Evolutionary conservation across 2,113 vertebrate genomes (phyloP), one percentile per base, ranked within the genome.

Genomic region (Pungitius pungitius): DNA sequence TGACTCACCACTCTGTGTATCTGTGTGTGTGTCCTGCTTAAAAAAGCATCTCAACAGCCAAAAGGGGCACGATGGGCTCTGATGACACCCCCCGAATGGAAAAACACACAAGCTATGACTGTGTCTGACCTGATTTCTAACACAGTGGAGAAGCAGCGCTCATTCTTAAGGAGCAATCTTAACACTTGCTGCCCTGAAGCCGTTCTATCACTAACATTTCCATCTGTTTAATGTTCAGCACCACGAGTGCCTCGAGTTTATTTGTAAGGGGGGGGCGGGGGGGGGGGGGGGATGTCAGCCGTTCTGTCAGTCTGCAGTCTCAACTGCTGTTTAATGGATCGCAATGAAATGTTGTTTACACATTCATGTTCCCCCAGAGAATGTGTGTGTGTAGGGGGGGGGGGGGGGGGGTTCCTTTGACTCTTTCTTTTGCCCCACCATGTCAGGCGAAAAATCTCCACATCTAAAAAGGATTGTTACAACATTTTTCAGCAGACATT

Each of bases 1-100:
- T 90, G 86, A 91, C 70, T 91, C 84, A 92, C 58, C 11, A 3
- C 51, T 45, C 5, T 47, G 14, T 33, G 30, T 57, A 37, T 73
- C 52, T 63, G 43, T 69, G 57, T 59, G 58, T 57, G 57, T 64
- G 78, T 80, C 49, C 65, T 59, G 24, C 20, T 69, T 72, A 64
- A 24, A 75, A 68, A 86, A 0, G 26, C 47, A 18, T 61, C 39
- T 75, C 66, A 66, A 75, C 52, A 72, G 42, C 73, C 64, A 75
- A 66, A 37, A 69, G 39, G 51, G 61, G 63, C 65, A 83, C 12
- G 65, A 68, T 78, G 58, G 73, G 61, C 64, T 86, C 73, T 86
- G 81, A 84, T 87, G 81, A 85, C 70, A 80, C 40, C n/a, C 54
- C 33, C 40, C 45, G 56, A 64, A 33, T 74, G 85, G 87, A 90